Conservation (phyloP, 1,140 invertebrate genomes). For the Caerostris darwini region DNA sequence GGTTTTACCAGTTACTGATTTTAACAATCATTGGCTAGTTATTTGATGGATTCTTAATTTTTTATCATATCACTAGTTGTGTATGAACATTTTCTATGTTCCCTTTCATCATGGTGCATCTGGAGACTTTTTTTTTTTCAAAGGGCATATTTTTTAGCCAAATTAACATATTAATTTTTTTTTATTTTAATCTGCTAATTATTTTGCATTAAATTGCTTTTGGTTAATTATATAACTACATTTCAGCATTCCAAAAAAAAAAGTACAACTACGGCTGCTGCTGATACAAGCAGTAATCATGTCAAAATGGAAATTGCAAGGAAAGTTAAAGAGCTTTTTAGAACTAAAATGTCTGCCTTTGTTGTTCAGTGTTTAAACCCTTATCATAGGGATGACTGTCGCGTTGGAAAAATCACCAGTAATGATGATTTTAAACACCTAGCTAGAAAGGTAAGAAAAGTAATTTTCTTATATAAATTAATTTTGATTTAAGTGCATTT, state of each 20-base stretch:
- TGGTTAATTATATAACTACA: not conserved
- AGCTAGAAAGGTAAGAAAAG: constrained; percentile 91
- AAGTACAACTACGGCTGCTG: constrained; percentile 70
- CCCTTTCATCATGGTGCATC: too few species aligned
- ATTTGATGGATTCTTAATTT: too few species aligned
- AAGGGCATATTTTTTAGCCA: too few species aligned
- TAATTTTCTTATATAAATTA: not conserved
- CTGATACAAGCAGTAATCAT: constrained; percentile 65
- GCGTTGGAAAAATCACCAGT: constrained; percentile 90
- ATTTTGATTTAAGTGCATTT: too few species aligned
- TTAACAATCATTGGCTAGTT: too few species aligned
- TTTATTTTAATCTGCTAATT: too few species aligned
- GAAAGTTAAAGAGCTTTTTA: constrained; percentile 92
- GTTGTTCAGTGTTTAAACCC: constrained; percentile 95
- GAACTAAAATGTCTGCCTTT: constrained; percentile 92
- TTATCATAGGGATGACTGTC: constrained; percentile 92
- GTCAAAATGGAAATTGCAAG: constrained; percentile 80
- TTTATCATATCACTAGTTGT: too few species aligned
- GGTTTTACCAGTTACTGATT: too few species aligned
- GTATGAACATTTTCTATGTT: too few species aligned
- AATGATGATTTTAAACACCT: constrained; percentile 98
- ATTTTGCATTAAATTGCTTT: not conserved
- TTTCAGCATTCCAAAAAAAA: constrained; percentile 61
- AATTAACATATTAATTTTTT: too few species aligned
- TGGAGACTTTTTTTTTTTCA: too few species aligned